Evolutionary conservation across 2,888 invertebrate genomes (phyloP), one percentile per base, ranked within the genome.

Genomic region (Parnassius apollo): DNA sequence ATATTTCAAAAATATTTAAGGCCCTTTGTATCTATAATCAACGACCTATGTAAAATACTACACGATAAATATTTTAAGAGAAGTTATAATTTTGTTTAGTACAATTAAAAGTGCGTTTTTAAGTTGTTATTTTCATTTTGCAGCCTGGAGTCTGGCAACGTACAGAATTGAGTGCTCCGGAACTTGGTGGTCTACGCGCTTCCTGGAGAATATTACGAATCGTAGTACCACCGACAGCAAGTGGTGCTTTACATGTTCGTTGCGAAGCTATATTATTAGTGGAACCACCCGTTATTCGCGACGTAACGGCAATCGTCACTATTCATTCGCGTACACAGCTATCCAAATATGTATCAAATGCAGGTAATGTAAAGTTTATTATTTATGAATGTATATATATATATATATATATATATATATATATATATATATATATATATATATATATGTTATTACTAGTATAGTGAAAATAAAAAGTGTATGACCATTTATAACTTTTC

Each of bases 111-210:
- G 25, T 25, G 25, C 3, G 25, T 25, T 25, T 25, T 25, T 4
- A 25, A 10, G 18, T 13, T 42, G 22, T 55, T 46, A 25, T 9
- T 22, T 45, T n/a, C 12, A 18, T 50, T 53, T 59, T 56, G 57
- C 77, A 91, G 91, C 82, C 85, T 2, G 91, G 91, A 70, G 72
- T 80, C 3, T 90, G 90, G 90, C 89, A 90, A 69, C 82, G 84
- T 44, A 88, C 86, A 1, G 90, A 91, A 66, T 68, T 81, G 12
- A 86, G 85, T 51, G 70, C 76, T 0, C 74, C 84, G 0, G 77
- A 81, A 68, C 74, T 80, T 0, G 90, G 88, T 0, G 91, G 91
- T 1, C 75, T 91, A 3, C 85, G 86, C 0, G 83, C 84, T 1
- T 89, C 90, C 1, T 91, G 88, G 88, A 80, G 88, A 1, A 79